phyloP scores from a whole-genome alignment of 2,113 vertebrate genomes.

The Psephotus haematonotus region DNA sequence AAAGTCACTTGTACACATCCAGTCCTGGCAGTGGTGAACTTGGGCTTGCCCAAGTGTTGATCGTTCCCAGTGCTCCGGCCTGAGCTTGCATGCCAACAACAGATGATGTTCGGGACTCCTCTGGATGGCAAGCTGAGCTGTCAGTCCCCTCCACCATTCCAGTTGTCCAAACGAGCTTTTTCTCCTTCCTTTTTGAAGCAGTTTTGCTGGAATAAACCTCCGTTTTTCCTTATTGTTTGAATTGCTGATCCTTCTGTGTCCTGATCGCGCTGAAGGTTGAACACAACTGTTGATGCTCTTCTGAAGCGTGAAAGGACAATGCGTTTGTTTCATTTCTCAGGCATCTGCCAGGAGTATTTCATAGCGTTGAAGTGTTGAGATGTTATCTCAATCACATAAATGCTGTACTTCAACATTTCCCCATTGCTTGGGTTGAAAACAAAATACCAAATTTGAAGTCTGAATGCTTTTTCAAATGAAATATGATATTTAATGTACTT shows the following conservation, averaged over 20 bases:
- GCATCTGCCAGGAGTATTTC: background rate
- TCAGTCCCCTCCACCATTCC: rapidly evolving
- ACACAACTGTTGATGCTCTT: background rate
- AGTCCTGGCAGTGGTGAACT: rapidly evolving
- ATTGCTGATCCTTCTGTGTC: background rate
- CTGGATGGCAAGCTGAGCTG: background rate
- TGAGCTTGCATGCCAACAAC: background rate
- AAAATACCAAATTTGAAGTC: background rate
- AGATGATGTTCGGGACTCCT: background rate
- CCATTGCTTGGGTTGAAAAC: background rate
- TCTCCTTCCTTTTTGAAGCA: background rate
- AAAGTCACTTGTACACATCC: background rate
- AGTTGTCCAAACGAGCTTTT: background rate
- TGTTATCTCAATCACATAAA: background rate
- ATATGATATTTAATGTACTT: background rate
- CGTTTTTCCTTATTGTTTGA: background rate
- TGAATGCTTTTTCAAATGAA: background rate
- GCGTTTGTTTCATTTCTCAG: background rate
- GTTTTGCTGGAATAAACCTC: background rate
- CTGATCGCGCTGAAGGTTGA: background rate
- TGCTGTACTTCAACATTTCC: background rate
- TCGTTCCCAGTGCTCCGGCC: background rate
- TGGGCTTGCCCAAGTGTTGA: background rate
- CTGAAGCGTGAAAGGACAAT: constrained; percentile 9
- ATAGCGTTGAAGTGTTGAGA: background rate